Evolutionary conservation across 2,113 vertebrate species (phyloP).

Genomic region (Eulacestoma nigropectus): DNA sequence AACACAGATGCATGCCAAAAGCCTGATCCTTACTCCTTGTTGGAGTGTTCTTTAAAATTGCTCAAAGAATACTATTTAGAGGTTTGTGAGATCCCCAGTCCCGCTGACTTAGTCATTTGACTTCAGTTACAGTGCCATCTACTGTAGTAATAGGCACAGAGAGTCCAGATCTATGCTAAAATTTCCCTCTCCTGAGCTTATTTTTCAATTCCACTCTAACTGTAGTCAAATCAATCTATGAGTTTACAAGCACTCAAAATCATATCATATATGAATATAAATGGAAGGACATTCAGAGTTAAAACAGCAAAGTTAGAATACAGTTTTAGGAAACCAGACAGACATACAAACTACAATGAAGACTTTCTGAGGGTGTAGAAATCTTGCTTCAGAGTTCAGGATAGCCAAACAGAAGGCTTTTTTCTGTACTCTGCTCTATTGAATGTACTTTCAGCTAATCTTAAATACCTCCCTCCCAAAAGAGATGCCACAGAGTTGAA

Average conservation of each 20-base stretch:
- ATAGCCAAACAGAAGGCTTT: background rate
- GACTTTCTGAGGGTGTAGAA: background rate
- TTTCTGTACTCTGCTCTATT: background rate
- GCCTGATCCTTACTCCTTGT: background rate
- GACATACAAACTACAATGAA: background rate
- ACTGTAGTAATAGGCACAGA: background rate
- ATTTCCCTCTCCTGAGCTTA: background rate
- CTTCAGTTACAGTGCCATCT: slow-evolving; percentile 42
- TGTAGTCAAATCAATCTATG: background rate
- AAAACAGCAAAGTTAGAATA: background rate
- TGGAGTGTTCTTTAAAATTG: background rate
- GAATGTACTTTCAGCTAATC: background rate
- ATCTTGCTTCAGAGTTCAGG: background rate
- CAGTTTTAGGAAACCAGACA: background rate
- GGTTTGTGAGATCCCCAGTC: background rate
- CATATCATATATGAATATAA: background rate
- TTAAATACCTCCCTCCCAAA: background rate
- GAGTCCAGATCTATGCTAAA: background rate
- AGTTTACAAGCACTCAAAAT: background rate
- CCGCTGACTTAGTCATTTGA: background rate
- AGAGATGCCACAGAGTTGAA: background rate
- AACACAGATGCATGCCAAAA: background rate
- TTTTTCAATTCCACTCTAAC: background rate
- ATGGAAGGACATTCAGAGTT: background rate
- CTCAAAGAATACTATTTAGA: background rate